Evolutionary conservation across 2,888 invertebrate genomes (phyloP).

Genomic region (Thymelicus lineola): DNA sequence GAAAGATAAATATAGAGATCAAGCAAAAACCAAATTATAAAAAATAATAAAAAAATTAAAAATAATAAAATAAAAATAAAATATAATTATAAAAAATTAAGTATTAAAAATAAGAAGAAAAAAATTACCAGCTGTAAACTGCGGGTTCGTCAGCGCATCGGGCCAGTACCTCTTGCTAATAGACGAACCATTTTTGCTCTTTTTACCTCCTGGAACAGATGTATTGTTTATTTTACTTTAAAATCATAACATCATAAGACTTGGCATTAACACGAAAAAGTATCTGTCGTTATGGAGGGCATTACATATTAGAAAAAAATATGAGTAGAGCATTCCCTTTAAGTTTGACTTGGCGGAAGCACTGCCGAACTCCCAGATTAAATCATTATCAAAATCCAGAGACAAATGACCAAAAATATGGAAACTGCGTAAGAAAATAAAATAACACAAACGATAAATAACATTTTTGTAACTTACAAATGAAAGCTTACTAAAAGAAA

Average conservation of each 20-base stretch:
- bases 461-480: too few relatives aligned
- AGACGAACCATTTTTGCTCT: slow-evolving; percentile 86
- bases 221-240: slow-evolving; percentile 10
- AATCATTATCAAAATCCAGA: background rate
- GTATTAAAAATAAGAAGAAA: background rate
- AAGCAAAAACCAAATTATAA: too few relatives aligned
- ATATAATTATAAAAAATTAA: background rate
- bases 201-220: slow-evolving; percentile 77
- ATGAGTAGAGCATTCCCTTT: background rate
- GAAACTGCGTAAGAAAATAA: background rate
- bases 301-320: background rate
- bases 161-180: slow-evolving; percentile 91
- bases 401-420: background rate
- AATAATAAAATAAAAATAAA: background rate
- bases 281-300: background rate
- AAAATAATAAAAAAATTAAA: background rate
- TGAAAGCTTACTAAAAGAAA: too few relatives aligned
- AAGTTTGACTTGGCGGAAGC: background rate
- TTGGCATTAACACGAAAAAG: background rate
- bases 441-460: background rate
- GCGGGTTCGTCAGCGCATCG: slow-evolving; percentile 88
- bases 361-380: background rate
- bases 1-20: too few relatives aligned
- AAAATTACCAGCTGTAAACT: slow-evolving; percentile 85
- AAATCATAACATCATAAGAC: background rate